Evolutionary conservation across 2,797 vertebrate genomes (phyloP), one percentile per base, ranked within the genome.

Genomic region (Crenuchus spilurus): DNA sequence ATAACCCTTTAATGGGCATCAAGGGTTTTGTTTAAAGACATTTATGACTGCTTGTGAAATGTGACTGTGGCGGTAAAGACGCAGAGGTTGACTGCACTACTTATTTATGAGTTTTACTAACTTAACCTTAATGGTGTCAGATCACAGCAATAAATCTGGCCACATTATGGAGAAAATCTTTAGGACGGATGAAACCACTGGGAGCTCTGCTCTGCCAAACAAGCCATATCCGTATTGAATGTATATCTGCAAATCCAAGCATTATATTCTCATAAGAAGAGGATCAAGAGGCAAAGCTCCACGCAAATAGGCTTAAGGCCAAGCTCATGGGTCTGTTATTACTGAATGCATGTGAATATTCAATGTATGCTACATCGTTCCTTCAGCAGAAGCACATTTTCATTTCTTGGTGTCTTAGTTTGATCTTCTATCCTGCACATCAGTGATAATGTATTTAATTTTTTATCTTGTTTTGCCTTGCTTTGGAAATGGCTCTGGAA

Each of bases 231-330:
- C 1, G 24, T 24, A 41, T 44, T 30, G 39, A 64, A 14, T 55
- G 6, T 55, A 65, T 30, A 4, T 35, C 37, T 65, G 30, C 6
- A 65, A 65, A 65, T 64, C 49, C 49, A 44, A 16, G 28, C 26
- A 41, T 68, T 51, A 68, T 51, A 51, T 51, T 74, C 44, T 68
- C 64, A 74, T 74, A 74, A 74, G 42, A 60, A 58, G 9, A 39
- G 31, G 44, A 74, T 67, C 13, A 58, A 42, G 18, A 51, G 14
- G 22, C n/a, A 60, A 68, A 67, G 44, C 44, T 33, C 26, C 13
- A 5, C 20, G 26, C 52, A 60, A 74, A 74, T 67, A 65, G 31
- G 30, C 16, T 39, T 33, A 48, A 37, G 24, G 24, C 55, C 33
- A 31, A 49, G 24, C 41, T 28, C 24, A 18, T 28, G 3, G 2